A percentile compares a stretch with the other conserved stretches of the same genome.
phyloP scores from a whole-genome alignment of 1,140 invertebrate genomes.

The Drosophila seguyi region DNA sequence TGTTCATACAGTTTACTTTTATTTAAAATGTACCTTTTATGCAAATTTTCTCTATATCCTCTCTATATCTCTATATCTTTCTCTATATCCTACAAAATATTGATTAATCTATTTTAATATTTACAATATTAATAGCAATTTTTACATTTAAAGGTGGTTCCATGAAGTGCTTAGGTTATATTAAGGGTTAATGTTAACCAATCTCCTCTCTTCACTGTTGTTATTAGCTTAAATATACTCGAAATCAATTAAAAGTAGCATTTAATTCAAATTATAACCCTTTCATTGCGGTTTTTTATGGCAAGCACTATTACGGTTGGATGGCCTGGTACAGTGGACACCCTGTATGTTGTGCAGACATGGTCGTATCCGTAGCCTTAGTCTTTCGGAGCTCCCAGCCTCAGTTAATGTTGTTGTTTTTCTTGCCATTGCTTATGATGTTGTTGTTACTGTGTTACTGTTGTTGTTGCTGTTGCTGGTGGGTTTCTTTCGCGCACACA shows the following conservation, averaged over 20 bases:
- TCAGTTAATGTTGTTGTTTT: slow-evolving; percentile 44
- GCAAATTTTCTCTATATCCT: too few species aligned
- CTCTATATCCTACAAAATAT: too few species aligned
- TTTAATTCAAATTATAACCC: not conserved
- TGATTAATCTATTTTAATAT: too few species aligned
- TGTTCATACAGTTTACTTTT: too few species aligned
- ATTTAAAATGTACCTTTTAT: too few species aligned
- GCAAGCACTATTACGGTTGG: not conserved
- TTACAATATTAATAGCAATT: not conserved
- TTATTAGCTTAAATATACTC: not conserved
- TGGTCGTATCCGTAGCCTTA: slow-evolving; percentile 25
- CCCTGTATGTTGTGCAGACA: slow-evolving; percentile 46
- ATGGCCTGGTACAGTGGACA: slow-evolving; percentile 22
- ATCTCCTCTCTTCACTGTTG: not conserved
- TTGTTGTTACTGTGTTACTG: slow-evolving; percentile 12
- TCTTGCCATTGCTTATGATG: slow-evolving; percentile 12
- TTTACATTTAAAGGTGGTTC: not conserved
- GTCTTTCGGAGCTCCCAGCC: slow-evolving; percentile 31
- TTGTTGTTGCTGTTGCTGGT: slow-evolving; percentile 34
- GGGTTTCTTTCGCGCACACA: slow-evolving; percentile 64
- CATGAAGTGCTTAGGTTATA: too few species aligned
- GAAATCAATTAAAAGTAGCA: not conserved
- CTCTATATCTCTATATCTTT: too few species aligned
- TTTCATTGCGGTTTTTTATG: not conserved
- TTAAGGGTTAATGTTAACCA: not conserved